Evolutionary conservation across 2,888 invertebrate genomes (phyloP), one percentile per base, ranked within the genome.

Genomic region (Ophioninae sp.): DNA sequence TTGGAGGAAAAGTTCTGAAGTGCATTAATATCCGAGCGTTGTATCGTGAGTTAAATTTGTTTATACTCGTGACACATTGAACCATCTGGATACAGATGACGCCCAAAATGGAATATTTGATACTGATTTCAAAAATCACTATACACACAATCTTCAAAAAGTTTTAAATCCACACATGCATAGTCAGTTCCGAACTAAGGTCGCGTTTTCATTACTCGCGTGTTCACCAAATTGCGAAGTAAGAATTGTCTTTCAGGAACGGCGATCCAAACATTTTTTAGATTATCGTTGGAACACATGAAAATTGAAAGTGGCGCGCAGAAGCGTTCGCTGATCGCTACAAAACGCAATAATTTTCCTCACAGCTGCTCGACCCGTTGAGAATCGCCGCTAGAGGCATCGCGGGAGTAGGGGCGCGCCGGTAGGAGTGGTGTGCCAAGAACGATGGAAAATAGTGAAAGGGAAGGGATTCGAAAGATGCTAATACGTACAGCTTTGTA

Each of bases 321-420:
- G 17, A 44, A 59, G 58, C 10, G 9, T 51, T 51, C 17, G 17
- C 13, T 51, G 9, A 41, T 6, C 7, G 41, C 41, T 9, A 6
- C 41, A 23, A 75, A 51, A 56, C 20, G 13, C 41, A 7, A 20
- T 37, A 23, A 30, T 22, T 30, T 78, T 37, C 41, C 51, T 39
- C 67, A 58, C 79, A 83, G 83, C 85, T 83, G 85, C 79, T 81
- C 59, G 77, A 59, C 58, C 77, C 64, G 61, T 79, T 65, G 65
- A 71, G 20, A 65, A 58, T 75, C 75, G 68, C 78, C 81, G 79
- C 78, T 58, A 85, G 83, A 77, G 78, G 79, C 78, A 80, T 76
- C 68, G 79, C 56, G 76, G 51, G 51, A 17, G 44, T 10, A 44
- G 17, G 23, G 77, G 39, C 30, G 61, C 39, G 41, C 9, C 61